Conservation (phyloP, 2,888 invertebrate species). For the Lapara coniferarum region DNA sequence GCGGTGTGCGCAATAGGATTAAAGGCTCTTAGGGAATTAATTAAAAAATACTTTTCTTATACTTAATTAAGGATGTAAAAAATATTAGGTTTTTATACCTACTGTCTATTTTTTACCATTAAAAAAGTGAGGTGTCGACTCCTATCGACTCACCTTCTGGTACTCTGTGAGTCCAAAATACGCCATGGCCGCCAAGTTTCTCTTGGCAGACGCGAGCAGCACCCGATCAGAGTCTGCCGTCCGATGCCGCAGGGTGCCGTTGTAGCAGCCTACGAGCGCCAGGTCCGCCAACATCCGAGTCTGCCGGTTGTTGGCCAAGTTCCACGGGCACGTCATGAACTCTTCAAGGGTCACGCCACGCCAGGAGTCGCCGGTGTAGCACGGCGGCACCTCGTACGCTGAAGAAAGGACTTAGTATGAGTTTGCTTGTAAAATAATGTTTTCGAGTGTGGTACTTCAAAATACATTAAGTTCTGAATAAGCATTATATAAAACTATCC, state of each 20-base stretch:
- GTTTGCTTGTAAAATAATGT: background rate
- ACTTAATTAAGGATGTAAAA: too few species aligned
- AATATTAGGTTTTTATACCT: too few species aligned
- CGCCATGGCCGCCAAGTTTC: constrained; percentile 96
- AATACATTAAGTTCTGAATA: too few species aligned
- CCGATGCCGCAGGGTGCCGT: constrained; percentile 88
- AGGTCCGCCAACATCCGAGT: constrained; percentile 99
- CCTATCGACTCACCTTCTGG: constrained; percentile 87
- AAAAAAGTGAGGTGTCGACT: too few species aligned
- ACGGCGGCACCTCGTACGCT: constrained; percentile 92
- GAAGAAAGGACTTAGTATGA: constrained; percentile 21
- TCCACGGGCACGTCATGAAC: constrained; percentile 95
- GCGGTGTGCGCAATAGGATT: too few species aligned
- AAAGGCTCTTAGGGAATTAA: too few species aligned
- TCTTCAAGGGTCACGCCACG: constrained; percentile 94
- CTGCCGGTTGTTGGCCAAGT: constrained; percentile 98
- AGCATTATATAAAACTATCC: too few species aligned
- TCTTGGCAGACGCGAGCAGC: constrained; percentile 97
- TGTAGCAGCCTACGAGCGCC: constrained; percentile 97
- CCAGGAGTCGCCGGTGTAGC: constrained; percentile 92
- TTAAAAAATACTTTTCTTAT: too few species aligned
- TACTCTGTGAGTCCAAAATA: constrained; percentile 98
- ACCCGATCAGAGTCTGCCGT: constrained; percentile 90
- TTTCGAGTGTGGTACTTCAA: too few species aligned
- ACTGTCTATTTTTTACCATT: too few species aligned